Percentiles rank a stretch among this genome's conserved stretches.
Conservation (phyloP, 35 echinoderm and acorn worm genomes). For the Chiridota heheva region DNA sequence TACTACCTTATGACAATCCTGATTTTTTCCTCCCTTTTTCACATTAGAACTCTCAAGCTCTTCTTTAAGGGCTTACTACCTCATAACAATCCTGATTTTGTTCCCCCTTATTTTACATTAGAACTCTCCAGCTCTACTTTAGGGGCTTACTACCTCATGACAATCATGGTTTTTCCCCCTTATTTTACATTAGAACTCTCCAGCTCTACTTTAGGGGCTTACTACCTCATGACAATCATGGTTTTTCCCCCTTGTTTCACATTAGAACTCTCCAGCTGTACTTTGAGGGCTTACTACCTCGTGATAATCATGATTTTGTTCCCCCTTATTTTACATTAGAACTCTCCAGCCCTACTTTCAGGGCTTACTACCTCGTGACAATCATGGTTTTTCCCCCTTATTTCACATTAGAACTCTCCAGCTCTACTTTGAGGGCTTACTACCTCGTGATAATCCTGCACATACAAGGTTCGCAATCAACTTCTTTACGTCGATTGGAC, state of each 20-base stretch:
- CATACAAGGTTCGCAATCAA: conserved; percentile 98
- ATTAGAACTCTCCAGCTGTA: background rate
- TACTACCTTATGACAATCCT: too few relatives aligned
- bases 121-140: conserved; percentile 72
- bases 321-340: conserved; percentile 26
- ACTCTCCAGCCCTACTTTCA: conserved; percentile 75
- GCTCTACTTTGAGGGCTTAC: conserved; percentile 89
- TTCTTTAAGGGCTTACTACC: background rate
- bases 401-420: conserved; percentile 66
- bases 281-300: background rate
- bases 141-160: conserved; percentile 74
- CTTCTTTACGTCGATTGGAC: conserved; percentile 99
- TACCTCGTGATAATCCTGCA: conserved; percentile 94
- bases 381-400: conserved; percentile 28
- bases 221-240: too few relatives aligned
- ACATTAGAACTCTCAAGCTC: background rate
- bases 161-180: too few relatives aligned
- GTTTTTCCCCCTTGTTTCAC: too few relatives aligned
- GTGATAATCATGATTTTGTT: background rate
- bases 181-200: too few relatives aligned
- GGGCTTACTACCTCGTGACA: conserved; percentile 74
- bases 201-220: too few relatives aligned
- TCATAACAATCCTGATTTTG: background rate
- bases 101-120: conserved; percentile 12
- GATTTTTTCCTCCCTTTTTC: too few relatives aligned